Percentiles rank a stretch among this genome's conserved stretches.
These are phyloP conservation scores for Cepaea nemoralis DNA, from an alignment of 1,140 invertebrate genomes.

Conservation along the genomic window DNA sequence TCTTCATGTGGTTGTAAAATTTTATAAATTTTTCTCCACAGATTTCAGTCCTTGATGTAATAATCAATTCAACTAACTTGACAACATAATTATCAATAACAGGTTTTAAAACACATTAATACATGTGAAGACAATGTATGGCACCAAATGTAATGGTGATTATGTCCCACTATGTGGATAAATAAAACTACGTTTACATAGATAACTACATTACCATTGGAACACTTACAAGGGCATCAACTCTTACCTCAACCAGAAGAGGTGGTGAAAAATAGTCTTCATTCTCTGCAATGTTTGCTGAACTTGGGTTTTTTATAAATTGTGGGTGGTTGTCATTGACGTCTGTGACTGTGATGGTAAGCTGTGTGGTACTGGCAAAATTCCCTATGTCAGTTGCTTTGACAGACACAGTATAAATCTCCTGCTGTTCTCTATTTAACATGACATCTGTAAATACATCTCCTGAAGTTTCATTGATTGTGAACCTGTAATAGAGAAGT, in stretches of 20 bases:
- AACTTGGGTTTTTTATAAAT: not conserved
- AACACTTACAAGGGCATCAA: no score
- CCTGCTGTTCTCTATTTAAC: not conserved
- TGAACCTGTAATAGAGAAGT: constrained; percentile 4
- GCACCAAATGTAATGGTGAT: no score
- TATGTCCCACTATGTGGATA: no score
- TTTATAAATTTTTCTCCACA: no score
- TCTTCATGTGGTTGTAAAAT: no score
- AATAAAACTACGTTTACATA: no score
- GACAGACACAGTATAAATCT: constrained; percentile 1
- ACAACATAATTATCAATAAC: no score
- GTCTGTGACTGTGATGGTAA: constrained; percentile 40
- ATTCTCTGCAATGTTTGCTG: not conserved
- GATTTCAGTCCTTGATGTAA: no score
- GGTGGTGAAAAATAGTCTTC: not conserved
- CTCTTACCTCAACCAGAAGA: constrained; percentile 11
- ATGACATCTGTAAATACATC: not conserved
- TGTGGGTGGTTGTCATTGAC: constrained; percentile 44
- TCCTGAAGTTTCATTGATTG: not conserved
- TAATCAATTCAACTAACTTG: no score
- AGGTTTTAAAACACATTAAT: no score
- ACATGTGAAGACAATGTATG: no score
- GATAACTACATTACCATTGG: no score
- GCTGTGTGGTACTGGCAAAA: constrained; percentile 16
- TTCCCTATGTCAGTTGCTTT: not conserved